phyloP scores from a whole-genome alignment of 2,888 invertebrate genomes.

The Phaedon cochleariae region DNA sequence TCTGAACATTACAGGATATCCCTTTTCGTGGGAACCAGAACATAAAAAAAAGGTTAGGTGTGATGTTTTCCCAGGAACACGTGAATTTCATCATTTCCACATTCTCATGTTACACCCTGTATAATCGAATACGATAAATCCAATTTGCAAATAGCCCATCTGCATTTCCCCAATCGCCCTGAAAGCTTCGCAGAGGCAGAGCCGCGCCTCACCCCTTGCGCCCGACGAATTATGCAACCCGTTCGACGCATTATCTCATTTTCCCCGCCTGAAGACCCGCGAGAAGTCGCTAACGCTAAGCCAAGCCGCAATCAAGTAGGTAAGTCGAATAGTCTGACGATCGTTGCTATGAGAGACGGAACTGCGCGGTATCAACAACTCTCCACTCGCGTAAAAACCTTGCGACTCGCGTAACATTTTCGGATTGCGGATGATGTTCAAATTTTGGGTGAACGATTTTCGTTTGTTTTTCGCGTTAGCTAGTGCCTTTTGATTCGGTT shows the following conservation, averaged over 20 bases:
- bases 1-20: too few relatives aligned
- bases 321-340: slow-evolving; percentile 27
- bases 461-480: slow-evolving; percentile 16
- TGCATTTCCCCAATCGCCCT: slow-evolving; percentile 34
- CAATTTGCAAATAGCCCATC: slow-evolving; percentile 37
- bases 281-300: not conserved
- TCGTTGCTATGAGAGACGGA: slow-evolving; percentile 23
- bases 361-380: slow-evolving; percentile 37
- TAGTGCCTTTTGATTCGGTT: slow-evolving; percentile 28
- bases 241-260: slow-evolving; percentile 35
- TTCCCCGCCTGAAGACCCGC: slow-evolving; percentile 5
- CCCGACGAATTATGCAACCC: slow-evolving; percentile 38
- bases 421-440: slow-evolving; percentile 32
- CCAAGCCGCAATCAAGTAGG: too few relatives aligned
- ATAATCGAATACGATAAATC: not conserved
- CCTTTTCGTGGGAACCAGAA: too few relatives aligned
- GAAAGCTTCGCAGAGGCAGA: slow-evolving; percentile 31
- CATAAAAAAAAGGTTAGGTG: too few relatives aligned
- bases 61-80: too few relatives aligned
- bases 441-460: slow-evolving; percentile 18
- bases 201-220: slow-evolving; percentile 30
- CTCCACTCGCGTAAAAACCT: too few relatives aligned
- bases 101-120: too few relatives aligned
- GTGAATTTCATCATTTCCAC: too few relatives aligned
- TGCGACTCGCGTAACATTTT: too few relatives aligned